These are phyloP conservation scores for Anguilla obscura DNA, from an alignment of 2,797 vertebrate species.

Conservation along the genomic window DNA sequence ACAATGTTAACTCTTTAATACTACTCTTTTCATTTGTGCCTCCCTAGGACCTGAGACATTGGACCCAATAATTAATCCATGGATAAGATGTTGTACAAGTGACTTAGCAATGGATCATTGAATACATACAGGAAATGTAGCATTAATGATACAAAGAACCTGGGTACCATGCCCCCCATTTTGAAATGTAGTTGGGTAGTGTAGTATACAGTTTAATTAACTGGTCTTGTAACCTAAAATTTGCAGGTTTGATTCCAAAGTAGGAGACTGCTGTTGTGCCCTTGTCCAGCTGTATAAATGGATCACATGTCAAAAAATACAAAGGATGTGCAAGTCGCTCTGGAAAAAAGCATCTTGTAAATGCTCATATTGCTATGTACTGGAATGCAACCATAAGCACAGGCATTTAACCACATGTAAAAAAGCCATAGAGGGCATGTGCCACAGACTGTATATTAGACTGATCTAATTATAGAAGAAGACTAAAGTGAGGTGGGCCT, in stretches of 20 bases:
- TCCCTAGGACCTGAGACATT: neutral
- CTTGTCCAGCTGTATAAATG: too few species aligned
- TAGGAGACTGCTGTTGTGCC: too few species aligned
- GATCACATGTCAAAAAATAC: too few species aligned
- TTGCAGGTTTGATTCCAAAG: too few species aligned
- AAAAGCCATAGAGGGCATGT: neutral
- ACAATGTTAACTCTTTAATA: neutral
- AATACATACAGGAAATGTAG: neutral
- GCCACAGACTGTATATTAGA: slow-evolving; percentile 13
- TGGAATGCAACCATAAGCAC: neutral
- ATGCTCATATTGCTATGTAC: too few species aligned
- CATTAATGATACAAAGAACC: neutral
- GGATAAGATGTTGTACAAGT: neutral
- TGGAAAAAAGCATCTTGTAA: too few species aligned
- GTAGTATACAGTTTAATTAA: too few species aligned
- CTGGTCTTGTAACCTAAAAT: too few species aligned
- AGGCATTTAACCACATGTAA: neutral
- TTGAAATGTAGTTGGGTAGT: neutral
- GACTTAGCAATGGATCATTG: neutral
- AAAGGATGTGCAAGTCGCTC: too few species aligned
- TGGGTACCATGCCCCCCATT: neutral
- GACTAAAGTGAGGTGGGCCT: slow-evolving; percentile 46
- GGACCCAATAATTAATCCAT: neutral
- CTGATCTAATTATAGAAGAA: slow-evolving; percentile 57
- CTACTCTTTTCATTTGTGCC: neutral